These are phyloP conservation scores for Mus musculus DNA, from an alignment of 2,113 vertebrate genomes.

Conservation along the genomic window DNA sequence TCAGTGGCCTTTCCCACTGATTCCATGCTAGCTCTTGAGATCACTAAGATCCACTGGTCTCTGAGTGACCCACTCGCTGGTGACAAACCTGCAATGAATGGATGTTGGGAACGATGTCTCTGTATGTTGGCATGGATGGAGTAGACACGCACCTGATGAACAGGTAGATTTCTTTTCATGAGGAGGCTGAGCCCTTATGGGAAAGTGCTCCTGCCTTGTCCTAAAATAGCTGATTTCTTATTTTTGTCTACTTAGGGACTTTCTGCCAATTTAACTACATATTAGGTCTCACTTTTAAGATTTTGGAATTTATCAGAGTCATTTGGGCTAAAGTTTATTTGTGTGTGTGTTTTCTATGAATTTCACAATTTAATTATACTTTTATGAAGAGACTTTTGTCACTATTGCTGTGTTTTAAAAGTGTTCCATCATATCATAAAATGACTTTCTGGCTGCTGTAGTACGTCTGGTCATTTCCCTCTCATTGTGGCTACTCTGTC, in stretches of 20 bases:
- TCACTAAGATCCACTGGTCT: not conserved
- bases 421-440: not conserved
- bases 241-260: not conserved
- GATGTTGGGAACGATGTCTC: not conserved
- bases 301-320: not conserved
- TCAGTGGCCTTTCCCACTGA: not conserved
- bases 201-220: not conserved
- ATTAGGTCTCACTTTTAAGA: not conserved
- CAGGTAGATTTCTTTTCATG: not conserved
- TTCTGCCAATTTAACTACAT: not conserved
- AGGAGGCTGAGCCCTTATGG: not conserved
- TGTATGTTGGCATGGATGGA: not conserved
- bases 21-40: not conserved
- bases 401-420: not conserved
- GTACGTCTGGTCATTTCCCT: not conserved
- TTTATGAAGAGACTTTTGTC: not conserved
- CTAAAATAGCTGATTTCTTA: not conserved
- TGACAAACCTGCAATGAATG: not conserved
- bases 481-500: not conserved
- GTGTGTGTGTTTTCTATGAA: not conserved
- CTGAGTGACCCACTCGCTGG: not conserved
- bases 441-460: not conserved
- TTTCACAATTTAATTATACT: not conserved
- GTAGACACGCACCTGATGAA: not conserved
- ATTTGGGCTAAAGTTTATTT: conserved; percentile 8